Conservation (phyloP, 2,888 invertebrate genomes). For the Lasioglossum figueresi region DNA sequence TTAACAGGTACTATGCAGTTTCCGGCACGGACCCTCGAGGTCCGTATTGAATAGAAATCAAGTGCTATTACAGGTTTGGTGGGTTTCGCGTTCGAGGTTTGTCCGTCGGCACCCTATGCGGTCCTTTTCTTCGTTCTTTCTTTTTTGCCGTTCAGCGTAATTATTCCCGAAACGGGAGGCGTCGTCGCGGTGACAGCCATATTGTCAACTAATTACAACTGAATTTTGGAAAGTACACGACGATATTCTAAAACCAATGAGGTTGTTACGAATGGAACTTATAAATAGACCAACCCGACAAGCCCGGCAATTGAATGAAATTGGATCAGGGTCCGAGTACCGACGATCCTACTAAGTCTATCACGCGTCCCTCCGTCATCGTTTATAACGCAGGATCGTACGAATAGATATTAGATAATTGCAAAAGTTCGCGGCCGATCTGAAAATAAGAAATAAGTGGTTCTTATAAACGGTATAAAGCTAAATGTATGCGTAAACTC, state of each 20-base stretch:
- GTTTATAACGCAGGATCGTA: neutral
- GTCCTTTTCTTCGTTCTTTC: neutral
- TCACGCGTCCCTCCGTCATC: constrained; percentile 29
- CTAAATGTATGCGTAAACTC: too few relatives aligned
- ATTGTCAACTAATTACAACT: neutral
- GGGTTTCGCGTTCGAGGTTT: constrained; percentile 43
- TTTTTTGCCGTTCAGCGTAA: neutral
- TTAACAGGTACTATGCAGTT: constrained; percentile 4
- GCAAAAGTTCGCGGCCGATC: too few relatives aligned
- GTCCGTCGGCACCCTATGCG: constrained; percentile 38
- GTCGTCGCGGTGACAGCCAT: neutral
- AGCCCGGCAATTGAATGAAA: constrained; percentile 54
- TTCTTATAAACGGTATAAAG: too few relatives aligned
- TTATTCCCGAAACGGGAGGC: neutral
- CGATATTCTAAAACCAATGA: neutral
- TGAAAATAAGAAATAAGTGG: too few relatives aligned
- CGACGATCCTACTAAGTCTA: constrained; percentile 9
- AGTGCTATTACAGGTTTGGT: constrained; percentile 51
- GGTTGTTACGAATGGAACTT: constrained; percentile 41
- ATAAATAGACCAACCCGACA: constrained; percentile 51
- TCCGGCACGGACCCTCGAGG: neutral
- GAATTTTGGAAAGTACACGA: neutral
- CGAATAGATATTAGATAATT: neutral
- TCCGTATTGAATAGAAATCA: constrained; percentile 47
- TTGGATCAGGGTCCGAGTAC: constrained; percentile 46